Conservation (phyloP, 2,113 vertebrate species). For the Athene noctua region DNA sequence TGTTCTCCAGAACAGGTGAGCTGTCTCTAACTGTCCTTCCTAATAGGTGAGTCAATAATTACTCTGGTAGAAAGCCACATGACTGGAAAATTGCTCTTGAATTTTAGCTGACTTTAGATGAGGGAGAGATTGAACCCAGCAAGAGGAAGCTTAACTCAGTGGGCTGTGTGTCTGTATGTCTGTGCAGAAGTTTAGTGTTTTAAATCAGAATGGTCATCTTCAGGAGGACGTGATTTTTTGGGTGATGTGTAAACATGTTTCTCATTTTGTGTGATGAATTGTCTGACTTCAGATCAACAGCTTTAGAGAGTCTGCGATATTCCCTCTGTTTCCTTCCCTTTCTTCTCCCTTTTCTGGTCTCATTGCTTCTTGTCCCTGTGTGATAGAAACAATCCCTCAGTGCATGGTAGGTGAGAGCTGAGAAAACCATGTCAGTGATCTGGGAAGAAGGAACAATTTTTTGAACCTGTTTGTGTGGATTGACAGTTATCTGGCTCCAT, state of each 20-base stretch:
- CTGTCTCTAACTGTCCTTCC: not conserved
- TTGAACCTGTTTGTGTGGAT: not conserved
- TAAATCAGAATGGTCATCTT: not conserved
- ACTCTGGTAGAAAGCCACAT: not conserved
- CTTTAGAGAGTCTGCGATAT: not conserved
- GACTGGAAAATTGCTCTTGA: not conserved
- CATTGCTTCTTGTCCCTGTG: not conserved
- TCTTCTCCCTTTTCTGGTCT: not conserved
- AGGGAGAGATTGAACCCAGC: not conserved
- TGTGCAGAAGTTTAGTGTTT: not conserved
- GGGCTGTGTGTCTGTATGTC: not conserved
- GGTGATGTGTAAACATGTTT: not conserved
- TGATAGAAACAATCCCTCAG: not conserved
- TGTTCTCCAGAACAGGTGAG: not conserved
- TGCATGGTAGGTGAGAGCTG: not conserved
- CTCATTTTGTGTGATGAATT: not conserved
- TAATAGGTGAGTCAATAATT: not conserved
- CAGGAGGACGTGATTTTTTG: accelerated
- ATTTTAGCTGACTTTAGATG: not conserved
- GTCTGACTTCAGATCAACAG: not conserved
- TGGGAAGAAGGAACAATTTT: not conserved
- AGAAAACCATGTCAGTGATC: not conserved
- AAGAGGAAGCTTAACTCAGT: not conserved
- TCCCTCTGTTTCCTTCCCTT: not conserved
- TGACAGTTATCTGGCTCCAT: not conserved